A percentile compares a stretch with the other conserved stretches of the same genome.
Conservation (phyloP, 2,888 invertebrate species). For the Drosophila bunnanda region DNA sequence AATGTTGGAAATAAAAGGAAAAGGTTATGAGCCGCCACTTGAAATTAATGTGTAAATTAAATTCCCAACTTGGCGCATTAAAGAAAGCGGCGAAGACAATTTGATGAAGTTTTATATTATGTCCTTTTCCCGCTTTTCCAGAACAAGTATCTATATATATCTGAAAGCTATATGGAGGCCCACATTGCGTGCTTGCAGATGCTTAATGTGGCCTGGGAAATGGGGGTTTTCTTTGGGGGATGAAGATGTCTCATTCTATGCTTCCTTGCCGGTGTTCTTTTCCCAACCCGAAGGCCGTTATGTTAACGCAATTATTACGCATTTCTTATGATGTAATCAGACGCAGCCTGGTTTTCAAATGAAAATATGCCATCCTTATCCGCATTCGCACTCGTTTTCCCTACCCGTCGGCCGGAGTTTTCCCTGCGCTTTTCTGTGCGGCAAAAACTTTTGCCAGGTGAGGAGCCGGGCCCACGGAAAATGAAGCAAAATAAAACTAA, state of each 20-base stretch:
- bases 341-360: slow-evolving; percentile 72
- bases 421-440: slow-evolving; percentile 47
- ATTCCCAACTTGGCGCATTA: slow-evolving; percentile 45
- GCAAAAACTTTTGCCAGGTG: slow-evolving; percentile 56
- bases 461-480: slow-evolving; percentile 40
- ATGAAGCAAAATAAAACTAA: slow-evolving; percentile 80
- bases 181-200: slow-evolving; percentile 38
- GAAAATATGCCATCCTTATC: slow-evolving; percentile 65
- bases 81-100: slow-evolving; percentile 49
- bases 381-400: slow-evolving; percentile 7
- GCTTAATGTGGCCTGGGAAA: slow-evolving; percentile 32
- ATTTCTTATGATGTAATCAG: slow-evolving; percentile 81
- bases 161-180: slow-evolving; percentile 1
- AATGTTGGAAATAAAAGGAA: slow-evolving; percentile 13
- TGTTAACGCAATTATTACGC: slow-evolving; percentile 80
- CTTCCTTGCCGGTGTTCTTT: slow-evolving; percentile 21
- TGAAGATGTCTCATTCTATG: slow-evolving; percentile 5
- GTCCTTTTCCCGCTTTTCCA: slow-evolving; percentile 7
- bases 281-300: slow-evolving; percentile 53
- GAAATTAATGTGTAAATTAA: slow-evolving; percentile 60
- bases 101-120: slow-evolving; percentile 57
- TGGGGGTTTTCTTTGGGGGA: slow-evolving; percentile 3
- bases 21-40: slow-evolving; percentile 31
- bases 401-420: neutral
- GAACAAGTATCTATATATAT: slow-evolving; percentile 1